phyloP scores from a whole-genome alignment of 2,797 vertebrate species.

The Siniperca scherzeri region DNA sequence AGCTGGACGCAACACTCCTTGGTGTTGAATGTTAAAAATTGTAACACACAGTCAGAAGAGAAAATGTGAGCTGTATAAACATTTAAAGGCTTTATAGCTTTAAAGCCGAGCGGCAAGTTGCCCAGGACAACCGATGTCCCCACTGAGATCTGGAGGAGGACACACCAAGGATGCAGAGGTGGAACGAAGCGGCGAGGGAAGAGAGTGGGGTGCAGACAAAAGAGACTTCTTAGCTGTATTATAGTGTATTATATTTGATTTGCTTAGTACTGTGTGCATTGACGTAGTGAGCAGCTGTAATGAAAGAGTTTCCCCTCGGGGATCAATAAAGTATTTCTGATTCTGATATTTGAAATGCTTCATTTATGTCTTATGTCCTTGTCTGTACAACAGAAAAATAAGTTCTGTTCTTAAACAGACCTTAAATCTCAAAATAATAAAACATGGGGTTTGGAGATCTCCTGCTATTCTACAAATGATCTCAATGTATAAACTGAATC shows the following conservation, averaged over 20 bases:
- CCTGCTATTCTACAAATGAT: neutral
- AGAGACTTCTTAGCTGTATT: too few species aligned
- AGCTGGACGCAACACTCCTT: neutral
- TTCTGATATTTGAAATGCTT: neutral
- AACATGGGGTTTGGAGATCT: neutral
- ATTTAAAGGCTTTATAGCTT: neutral
- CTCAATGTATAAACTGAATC: neutral
- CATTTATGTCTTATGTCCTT: neutral
- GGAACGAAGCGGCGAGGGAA: too few species aligned
- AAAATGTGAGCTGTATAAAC: neutral
- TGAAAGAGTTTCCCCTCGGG: too few species aligned
- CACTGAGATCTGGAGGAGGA: too few species aligned
- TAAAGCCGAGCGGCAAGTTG: too few species aligned
- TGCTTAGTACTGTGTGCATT: too few species aligned
- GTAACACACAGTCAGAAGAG: neutral
- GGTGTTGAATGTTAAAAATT: neutral
- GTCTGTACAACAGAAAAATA: neutral
- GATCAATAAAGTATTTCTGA: too few species aligned
- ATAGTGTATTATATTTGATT: too few species aligned
- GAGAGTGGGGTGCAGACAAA: too few species aligned
- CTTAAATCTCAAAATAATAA: neutral
- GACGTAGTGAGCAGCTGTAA: too few species aligned
- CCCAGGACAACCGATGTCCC: too few species aligned
- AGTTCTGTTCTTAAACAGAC: neutral
- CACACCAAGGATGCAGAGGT: too few species aligned